Conservation (phyloP, 2,888 invertebrate species). For the Rotaria socialis region DNA sequence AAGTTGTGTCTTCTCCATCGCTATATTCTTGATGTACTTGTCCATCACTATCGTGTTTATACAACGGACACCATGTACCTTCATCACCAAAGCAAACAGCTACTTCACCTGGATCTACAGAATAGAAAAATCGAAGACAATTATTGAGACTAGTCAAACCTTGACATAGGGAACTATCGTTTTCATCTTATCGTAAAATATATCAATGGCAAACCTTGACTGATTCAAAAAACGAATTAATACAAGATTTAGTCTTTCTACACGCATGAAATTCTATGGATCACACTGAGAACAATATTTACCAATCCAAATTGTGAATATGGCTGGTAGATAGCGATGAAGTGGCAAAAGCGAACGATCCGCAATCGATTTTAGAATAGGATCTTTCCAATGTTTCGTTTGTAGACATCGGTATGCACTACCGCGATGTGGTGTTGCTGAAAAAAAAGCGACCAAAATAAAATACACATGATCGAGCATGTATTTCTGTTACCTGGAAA, state of each 20-base stretch:
- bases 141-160: too few species aligned
- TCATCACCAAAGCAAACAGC: slow-evolving; percentile 33
- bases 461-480: too few species aligned
- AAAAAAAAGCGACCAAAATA: not conserved
- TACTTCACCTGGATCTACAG: slow-evolving; percentile 11
- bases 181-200: too few species aligned
- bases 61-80: slow-evolving; percentile 35
- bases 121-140: not conserved
- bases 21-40: not conserved
- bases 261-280: too few species aligned
- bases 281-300: not conserved
- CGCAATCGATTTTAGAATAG: not conserved
- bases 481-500: not conserved
- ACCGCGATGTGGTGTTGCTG: not conserved
- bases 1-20: not conserved
- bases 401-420: slow-evolving; percentile 21
- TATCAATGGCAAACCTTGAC: too few species aligned
- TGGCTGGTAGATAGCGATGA: not conserved
- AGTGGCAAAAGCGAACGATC: not conserved
- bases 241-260: too few species aligned
- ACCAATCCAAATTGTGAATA: slow-evolving; percentile 31
- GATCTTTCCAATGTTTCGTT: slow-evolving; percentile 26
- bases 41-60: not conserved
- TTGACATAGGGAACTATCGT: too few species aligned
- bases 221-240: too few species aligned